Base-by-base conservation (phyloP, 2,797 vertebrate genomes). In the Smutsia gigantea region DNA sequence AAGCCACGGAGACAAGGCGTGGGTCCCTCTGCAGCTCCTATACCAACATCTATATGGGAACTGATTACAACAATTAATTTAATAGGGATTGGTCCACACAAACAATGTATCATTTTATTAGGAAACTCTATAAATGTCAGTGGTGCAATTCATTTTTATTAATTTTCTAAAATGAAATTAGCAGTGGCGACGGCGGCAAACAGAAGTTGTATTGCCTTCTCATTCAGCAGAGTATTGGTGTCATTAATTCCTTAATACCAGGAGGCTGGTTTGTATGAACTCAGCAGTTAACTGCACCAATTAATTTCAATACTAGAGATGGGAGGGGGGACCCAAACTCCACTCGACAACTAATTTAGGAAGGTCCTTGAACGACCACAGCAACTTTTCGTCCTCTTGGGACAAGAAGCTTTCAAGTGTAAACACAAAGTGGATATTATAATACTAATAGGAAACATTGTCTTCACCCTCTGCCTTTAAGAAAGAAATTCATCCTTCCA, bases 111-210 rank as follows among this genome's bases (percentile, higher is more conserved):
- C 97, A 96, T 98, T 98, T 97, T 89, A 97, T 97, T 77, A 98
- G 98, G 96, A 97, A 98, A 97, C 95, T 97, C 98, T 90, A 0
- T 93, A 97, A 96, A 97, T 96, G 97, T 98, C 98, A 96, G 96
- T 5, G 75, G 94, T 92, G 95, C 98, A 95, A 98, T 98, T 98
- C 97, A 94, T 98, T 98, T 97, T 97, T 98, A 98, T 98, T 98
- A 98, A 98, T 98, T 99, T 98, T 97, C 97, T 74, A 72, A 98
- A 97, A 98, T 97, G 94, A 98, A 98, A 98, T 98, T 97, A 98
- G 98, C 87, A 68, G 97, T 89, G 97, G 96, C 94, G 74, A 97
- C 21, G 0, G 90, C 93, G 46, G 97, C 98, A 98, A 97, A 98
- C 97, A 95, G 98, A 98, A 97, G 98, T 93, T 0, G 0, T 66